Evolutionary conservation across 2,888 invertebrate species (phyloP).

Genomic region (Drosophila incognita): DNA sequence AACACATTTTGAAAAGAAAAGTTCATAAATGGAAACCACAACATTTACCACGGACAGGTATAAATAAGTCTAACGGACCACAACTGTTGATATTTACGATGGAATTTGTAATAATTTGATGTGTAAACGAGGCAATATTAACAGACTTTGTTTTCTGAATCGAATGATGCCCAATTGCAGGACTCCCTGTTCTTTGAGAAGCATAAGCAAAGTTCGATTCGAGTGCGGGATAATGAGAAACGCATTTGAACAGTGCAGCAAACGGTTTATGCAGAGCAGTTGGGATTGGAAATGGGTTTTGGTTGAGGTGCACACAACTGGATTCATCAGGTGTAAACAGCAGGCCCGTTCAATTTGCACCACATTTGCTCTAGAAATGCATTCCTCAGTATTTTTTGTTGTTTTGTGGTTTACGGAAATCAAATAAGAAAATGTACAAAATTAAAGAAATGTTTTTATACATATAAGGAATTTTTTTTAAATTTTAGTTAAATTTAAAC

Average conservation of each 20-base stretch:
- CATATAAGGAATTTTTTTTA: conserved; percentile 1
- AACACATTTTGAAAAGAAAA: conserved; percentile 11
- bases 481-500: conserved; percentile 17
- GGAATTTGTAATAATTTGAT: not conserved
- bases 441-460: conserved; percentile 21
- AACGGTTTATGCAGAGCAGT: conserved; percentile 35
- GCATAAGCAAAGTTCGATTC: conserved; percentile 16
- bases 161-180: conserved; percentile 19
- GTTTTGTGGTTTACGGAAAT: conserved; percentile 22
- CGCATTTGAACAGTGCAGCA: conserved; percentile 53
- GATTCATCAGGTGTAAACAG: conserved; percentile 30
- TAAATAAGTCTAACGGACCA: conserved; percentile 36
- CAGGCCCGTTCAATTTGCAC: conserved; percentile 5
- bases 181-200: conserved; percentile 5
- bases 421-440: conserved; percentile 18
- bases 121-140: not conserved
- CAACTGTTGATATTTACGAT: not conserved
- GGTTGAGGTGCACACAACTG: conserved; percentile 40
- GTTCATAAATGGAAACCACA: conserved; percentile 36
- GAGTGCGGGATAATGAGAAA: conserved; percentile 55
- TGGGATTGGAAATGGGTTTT: conserved; percentile 5
- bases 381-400: conserved; percentile 27
- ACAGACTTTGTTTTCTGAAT: conserved; percentile 4
- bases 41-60: conserved; percentile 43
- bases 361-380: conserved; percentile 37